Base-by-base conservation (phyloP, 2,888 invertebrate species). In the Sarcophaga variegata region DNA sequence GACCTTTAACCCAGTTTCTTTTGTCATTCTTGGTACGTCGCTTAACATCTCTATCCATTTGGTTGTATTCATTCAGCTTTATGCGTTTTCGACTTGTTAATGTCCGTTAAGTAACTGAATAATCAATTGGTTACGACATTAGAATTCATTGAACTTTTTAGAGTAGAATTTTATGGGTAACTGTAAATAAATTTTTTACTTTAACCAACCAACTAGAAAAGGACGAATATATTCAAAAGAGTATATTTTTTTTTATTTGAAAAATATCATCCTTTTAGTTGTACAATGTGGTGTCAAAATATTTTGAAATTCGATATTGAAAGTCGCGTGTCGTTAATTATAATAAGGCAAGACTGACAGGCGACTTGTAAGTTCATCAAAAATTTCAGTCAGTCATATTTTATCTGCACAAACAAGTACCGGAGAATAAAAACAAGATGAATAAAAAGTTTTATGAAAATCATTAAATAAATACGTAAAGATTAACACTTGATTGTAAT, bases 261-360 rank as follows among this genome's bases (percentile, higher is more conserved):
- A 60, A 17, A 37, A 37, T 45, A 45, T 45, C 5, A 45, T 45
- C 5, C 27, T 47, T 59, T 59, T 14, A 54, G 60, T 89, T 78
- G 87, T 86, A 87, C 89, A 89, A 90, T 62, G 89, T 91, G 91
- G 89, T 91, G 91, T 91, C 92, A 92, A 91, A 91, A 91, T 91
- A 92, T 92, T 91, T 89, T 91, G 92, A 90, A 91, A 91, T 90
- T 88, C 75, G 91, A 91, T 91, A 91, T 78, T 82, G 80, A 63
- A 10, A 37, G 66, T 20, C 83, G 66, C 87, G 87, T 84, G 86
- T 59, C 74, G 22, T 77, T 85, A 72, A 85, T 83, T 83, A 83
- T 71, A 63, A 70, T 59, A 54, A 72, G 5, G 37, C 37, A 37
- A 10, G 27, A 59, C 70, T 17, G 25, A 5, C 70, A 69, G 78